Conservation (phyloP, 2,888 invertebrate species). For the Acronicta psi region DNA sequence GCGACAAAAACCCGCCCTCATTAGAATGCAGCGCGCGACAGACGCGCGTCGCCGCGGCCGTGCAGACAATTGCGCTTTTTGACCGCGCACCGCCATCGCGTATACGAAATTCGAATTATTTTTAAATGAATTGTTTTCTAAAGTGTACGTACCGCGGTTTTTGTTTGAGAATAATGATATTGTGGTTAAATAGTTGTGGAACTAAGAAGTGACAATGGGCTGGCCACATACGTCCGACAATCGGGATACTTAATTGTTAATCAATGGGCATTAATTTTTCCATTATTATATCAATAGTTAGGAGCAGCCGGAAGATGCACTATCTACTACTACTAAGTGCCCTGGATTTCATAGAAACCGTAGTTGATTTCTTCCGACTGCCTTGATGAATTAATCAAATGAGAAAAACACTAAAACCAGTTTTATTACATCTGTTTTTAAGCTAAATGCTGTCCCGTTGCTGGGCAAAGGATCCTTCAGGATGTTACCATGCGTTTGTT, state of each 20-base stretch:
- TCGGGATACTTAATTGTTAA: neutral
- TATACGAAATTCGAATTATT: conserved; percentile 59
- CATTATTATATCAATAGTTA: too few relatives aligned
- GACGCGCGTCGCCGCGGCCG: conserved; percentile 64
- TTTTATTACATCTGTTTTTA: too few relatives aligned
- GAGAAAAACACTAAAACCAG: neutral
- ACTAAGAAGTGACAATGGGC: conserved; percentile 21
- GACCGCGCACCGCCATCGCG: conserved; percentile 60
- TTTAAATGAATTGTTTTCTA: conserved; percentile 61
- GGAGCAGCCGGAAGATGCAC: neutral
- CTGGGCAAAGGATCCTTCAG: too few relatives aligned
- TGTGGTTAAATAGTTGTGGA: conserved; percentile 35
- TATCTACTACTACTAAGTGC: too few relatives aligned
- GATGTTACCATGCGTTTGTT: too few relatives aligned
- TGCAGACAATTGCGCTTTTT: conserved; percentile 69
- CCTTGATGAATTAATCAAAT: neutral
- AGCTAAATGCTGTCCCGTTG: too few relatives aligned
- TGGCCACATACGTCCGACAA: conserved; percentile 5
- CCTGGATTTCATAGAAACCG: too few relatives aligned
- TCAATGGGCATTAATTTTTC: neutral
- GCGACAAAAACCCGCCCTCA: conserved; percentile 81
- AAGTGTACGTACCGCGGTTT: conserved; percentile 50
- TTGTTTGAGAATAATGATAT: conserved; percentile 44
- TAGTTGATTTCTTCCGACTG: neutral
- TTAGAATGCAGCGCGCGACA: conserved; percentile 83